A percentile compares a stretch with the other conserved stretches of the same genome.
phyloP scores from a whole-genome alignment of 2,797 vertebrate species.

The Thalassophryne amazonica region DNA sequence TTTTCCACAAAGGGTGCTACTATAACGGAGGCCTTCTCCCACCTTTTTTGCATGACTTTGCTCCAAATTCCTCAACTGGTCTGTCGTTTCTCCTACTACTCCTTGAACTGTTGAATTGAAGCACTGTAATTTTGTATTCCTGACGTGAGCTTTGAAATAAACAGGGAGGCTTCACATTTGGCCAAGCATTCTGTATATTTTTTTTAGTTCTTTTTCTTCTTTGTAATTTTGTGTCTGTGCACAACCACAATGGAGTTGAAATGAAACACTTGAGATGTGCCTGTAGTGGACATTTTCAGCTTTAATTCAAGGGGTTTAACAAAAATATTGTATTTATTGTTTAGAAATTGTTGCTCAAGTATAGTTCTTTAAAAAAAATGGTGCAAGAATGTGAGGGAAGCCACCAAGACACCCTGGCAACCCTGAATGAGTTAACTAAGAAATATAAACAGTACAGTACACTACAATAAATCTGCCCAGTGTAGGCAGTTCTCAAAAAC shows the following conservation, averaged over 20 bases:
- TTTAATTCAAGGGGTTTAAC: too few species aligned
- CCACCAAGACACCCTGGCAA: too few species aligned
- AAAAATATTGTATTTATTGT: too few species aligned
- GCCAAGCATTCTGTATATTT: slow-evolving; percentile 42
- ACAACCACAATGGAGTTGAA: neutral
- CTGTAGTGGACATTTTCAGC: too few species aligned
- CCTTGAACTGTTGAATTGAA: slow-evolving; percentile 71
- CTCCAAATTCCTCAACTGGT: slow-evolving; percentile 67
- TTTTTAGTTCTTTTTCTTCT: neutral
- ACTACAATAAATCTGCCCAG: too few species aligned
- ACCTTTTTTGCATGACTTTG: slow-evolving; percentile 81
- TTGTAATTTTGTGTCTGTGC: neutral
- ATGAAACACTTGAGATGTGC: too few species aligned
- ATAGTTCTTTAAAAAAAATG: too few species aligned
- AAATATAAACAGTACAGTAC: too few species aligned
- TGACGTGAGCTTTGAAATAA: slow-evolving; percentile 80
- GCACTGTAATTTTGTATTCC: slow-evolving; percentile 82
- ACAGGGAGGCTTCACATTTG: slow-evolving; percentile 67
- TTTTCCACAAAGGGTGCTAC: slow-evolving; percentile 84
- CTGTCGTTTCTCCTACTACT: slow-evolving; percentile 66
- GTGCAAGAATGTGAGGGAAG: too few species aligned
- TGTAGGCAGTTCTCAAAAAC: too few species aligned
- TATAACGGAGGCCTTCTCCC: slow-evolving; percentile 81
- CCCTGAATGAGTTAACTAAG: too few species aligned
- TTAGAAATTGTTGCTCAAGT: too few species aligned